Conservation (phyloP, 2,113 vertebrate genomes). For the Cygnus buccinator region DNA sequence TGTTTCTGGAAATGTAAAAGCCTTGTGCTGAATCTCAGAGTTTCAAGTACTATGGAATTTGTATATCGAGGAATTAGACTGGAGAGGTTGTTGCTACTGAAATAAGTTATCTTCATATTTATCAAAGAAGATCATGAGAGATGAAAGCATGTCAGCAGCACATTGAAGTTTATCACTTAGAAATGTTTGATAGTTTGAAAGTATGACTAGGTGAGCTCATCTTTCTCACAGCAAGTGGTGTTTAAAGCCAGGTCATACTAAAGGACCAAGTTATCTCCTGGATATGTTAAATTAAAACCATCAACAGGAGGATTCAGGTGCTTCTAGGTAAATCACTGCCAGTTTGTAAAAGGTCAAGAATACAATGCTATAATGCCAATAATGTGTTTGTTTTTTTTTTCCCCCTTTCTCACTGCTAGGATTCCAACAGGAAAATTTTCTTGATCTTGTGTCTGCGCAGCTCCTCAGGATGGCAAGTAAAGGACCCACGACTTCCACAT, state of each 20-base stretch:
- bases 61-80: neutral
- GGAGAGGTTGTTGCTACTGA: neutral
- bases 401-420: conserved; percentile 38
- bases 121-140: neutral
- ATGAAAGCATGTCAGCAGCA: neutral
- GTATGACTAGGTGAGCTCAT: neutral
- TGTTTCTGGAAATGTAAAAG: neutral
- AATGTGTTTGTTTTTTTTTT: neutral
- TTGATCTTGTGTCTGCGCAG: neutral
- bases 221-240: neutral
- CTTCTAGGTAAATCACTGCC: neutral
- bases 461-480: conserved; percentile 87
- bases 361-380: neutral
- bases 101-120: neutral
- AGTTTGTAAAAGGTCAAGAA: neutral
- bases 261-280: neutral
- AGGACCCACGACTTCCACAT: conserved; percentile 76
- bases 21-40: neutral
- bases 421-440: conserved; percentile 25
- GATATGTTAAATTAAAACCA: neutral
- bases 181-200: neutral
- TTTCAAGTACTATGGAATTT: neutral
- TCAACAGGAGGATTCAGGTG: conserved; percentile 20
- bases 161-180: neutral
- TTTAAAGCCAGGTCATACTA: neutral